Evolutionary conservation across 2,113 vertebrate species (phyloP).

Genomic region (Paradisaea rubra): DNA sequence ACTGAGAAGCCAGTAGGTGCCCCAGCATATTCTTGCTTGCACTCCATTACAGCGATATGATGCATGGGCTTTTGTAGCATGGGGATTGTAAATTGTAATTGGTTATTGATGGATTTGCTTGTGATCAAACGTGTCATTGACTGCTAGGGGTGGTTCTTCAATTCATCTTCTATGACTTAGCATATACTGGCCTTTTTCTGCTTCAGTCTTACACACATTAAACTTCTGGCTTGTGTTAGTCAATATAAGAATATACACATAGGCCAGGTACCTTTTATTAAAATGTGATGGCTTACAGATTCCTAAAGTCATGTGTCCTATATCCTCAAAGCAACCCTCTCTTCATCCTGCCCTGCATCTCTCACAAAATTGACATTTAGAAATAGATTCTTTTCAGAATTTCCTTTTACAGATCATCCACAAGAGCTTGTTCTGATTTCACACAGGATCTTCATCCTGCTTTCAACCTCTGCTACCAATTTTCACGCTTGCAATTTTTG

Average conservation of each 20-base stretch:
- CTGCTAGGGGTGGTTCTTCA: background rate
- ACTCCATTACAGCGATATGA: fast-evolving
- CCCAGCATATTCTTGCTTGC: background rate
- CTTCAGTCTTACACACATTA: background rate
- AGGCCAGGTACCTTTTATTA: background rate
- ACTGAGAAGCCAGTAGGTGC: background rate
- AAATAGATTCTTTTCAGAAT: background rate
- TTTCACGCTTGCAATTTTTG: background rate
- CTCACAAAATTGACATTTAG: background rate
- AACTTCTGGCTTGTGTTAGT: background rate
- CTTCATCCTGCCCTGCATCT: background rate
- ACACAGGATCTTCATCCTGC: background rate
- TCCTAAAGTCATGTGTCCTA: background rate
- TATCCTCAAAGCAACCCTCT: background rate
- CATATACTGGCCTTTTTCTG: background rate
- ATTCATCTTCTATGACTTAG: background rate
- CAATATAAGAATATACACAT: background rate
- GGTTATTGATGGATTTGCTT: background rate
- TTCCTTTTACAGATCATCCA: background rate
- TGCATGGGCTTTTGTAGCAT: background rate
- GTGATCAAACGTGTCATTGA: background rate
- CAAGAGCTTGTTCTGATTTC: background rate
- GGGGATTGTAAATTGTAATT: background rate
- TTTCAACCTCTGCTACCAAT: background rate
- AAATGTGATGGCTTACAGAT: background rate